Evolutionary conservation across 2,888 invertebrate genomes (phyloP).

Genomic region (Drosophila formosana): DNA sequence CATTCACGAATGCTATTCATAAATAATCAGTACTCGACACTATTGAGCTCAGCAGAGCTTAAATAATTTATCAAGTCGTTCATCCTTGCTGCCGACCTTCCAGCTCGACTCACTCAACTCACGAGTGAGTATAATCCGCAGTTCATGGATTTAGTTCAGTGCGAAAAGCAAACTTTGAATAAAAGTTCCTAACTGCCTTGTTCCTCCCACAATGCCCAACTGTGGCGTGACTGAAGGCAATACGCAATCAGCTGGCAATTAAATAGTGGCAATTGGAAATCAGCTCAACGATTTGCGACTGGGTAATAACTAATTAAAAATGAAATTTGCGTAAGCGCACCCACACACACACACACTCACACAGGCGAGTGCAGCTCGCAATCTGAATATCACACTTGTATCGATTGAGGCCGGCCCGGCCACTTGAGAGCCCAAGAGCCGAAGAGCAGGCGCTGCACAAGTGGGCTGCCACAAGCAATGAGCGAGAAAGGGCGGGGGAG

Average conservation of each 20-base stretch:
- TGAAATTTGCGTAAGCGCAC: conserved; percentile 60
- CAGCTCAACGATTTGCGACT: conserved; percentile 67
- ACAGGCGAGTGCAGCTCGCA: conserved; percentile 44
- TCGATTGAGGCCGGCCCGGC: conserved; percentile 67
- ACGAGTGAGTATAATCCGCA: conserved; percentile 19
- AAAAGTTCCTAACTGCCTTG: conserved; percentile 30
- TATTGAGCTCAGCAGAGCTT: too few species aligned
- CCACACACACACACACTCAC: conserved; percentile 1
- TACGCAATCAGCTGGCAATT: conserved; percentile 73
- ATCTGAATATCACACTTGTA: conserved; percentile 64
- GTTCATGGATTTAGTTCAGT: conserved; percentile 24
- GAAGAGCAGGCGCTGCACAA: conserved; percentile 51
- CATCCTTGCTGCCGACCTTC: conserved; percentile 50
- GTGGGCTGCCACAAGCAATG: conserved; percentile 37
- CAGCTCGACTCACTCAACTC: conserved; percentile 12
- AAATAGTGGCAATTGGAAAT: conserved; percentile 57
- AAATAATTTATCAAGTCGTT: conserved; percentile 43
- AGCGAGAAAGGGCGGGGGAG: neutral
- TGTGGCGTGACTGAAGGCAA: conserved; percentile 70
- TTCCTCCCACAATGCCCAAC: conserved; percentile 25
- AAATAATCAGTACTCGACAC: conserved; percentile 26
- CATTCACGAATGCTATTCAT: conserved; percentile 17
- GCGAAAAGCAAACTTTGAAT: conserved; percentile 19
- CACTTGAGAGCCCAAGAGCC: conserved; percentile 56
- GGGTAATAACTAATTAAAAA: conserved; percentile 60